Evolutionary conservation across 2,888 invertebrate species (phyloP).

Genomic region (Herminia tarsipennalis): DNA sequence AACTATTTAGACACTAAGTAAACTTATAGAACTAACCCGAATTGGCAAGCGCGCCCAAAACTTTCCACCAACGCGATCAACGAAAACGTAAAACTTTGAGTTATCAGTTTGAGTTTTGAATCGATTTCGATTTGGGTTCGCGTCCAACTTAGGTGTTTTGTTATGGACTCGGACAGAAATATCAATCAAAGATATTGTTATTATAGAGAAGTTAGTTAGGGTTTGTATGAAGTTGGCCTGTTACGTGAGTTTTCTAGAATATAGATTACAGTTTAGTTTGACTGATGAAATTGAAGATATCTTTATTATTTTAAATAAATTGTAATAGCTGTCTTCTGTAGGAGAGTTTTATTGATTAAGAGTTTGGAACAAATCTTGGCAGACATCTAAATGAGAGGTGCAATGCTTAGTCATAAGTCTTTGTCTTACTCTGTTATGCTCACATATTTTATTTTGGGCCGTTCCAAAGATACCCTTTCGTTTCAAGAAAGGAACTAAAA

Average conservation of each 20-base stretch:
- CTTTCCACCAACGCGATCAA: conserved; percentile 37
- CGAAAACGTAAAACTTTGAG: conserved; percentile 47
- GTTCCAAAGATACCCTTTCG: too few species aligned
- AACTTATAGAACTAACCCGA: conserved; percentile 34
- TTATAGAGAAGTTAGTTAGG: conserved; percentile 23
- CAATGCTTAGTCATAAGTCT: too few species aligned
- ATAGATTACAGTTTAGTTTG: conserved; percentile 7
- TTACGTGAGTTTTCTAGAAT: conserved; percentile 18
- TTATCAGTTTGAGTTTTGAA: conserved; percentile 42
- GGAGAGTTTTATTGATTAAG: too few species aligned
- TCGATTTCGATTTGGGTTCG: conserved; percentile 37
- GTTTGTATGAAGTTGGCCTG: conserved; percentile 4
- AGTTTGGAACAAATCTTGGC: too few species aligned
- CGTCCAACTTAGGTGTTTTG: conserved; percentile 43
- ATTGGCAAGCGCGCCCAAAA: conserved; percentile 42
- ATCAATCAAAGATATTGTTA: conserved; percentile 44
- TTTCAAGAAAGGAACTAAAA: too few species aligned
- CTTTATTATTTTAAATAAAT: neutral
- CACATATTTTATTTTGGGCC: too few species aligned
- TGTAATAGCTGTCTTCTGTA: too few species aligned
- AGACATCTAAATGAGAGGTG: too few species aligned
- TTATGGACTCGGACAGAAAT: conserved; percentile 36
- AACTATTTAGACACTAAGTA: conserved; percentile 37
- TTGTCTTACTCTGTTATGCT: too few species aligned
- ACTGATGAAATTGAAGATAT: neutral